phyloP scores from a whole-genome alignment of 2,113 vertebrate species.

The Archocentrus centrarchus region DNA sequence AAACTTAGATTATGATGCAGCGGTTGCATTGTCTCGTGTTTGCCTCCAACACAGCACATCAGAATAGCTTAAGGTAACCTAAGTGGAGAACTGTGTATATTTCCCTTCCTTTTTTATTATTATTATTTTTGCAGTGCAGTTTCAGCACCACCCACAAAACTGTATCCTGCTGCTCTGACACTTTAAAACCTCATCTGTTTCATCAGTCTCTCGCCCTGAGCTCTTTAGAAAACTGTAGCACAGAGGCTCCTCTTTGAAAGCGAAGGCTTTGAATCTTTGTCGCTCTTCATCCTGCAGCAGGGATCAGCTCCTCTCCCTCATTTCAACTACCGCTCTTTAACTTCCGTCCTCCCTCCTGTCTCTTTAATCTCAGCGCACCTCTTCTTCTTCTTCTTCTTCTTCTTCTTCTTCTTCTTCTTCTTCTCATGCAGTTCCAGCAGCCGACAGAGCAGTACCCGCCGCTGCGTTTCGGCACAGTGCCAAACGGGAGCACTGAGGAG shows the following conservation, averaged over 20 bases:
- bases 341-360: background rate
- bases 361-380: slow-evolving; percentile 23
- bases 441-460: slow-evolving; percentile 93
- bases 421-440: slow-evolving; percentile 86
- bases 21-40: background rate
- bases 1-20: background rate
- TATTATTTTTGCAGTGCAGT: background rate
- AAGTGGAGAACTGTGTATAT: background rate
- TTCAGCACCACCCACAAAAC: slow-evolving; percentile 20
- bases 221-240: slow-evolving; percentile 10
- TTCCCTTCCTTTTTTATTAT: background rate
- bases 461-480: slow-evolving; percentile 92
- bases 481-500: slow-evolving; percentile 93
- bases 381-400: too few species aligned
- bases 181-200: slow-evolving; percentile 29
- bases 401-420: background rate
- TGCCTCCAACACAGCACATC: background rate
- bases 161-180: slow-evolving; percentile 29
- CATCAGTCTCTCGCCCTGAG: background rate
- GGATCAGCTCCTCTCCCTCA: background rate
- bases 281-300: slow-evolving; percentile 3
- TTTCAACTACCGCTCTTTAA: background rate
- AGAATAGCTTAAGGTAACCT: background rate
- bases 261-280: slow-evolving; percentile 2
- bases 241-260: slow-evolving; percentile 25